Evolutionary conservation across 1,140 invertebrate genomes (phyloP).

Genomic region (Drosophila murphyi): DNA sequence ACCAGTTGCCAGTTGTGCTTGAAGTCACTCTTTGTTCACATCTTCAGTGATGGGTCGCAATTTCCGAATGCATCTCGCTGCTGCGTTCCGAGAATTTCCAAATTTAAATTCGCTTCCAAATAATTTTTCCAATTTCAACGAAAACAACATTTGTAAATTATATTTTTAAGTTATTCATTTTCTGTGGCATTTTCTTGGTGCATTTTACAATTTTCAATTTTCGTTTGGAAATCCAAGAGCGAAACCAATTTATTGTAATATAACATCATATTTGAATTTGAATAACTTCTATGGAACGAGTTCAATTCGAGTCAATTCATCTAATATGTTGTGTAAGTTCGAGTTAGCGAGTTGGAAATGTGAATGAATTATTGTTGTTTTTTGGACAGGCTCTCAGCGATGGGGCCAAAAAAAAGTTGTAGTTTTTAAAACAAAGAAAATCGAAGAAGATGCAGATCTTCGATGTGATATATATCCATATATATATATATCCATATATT

Average conservation of each 20-base stretch:
- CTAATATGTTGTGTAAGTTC: no score
- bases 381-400: no score
- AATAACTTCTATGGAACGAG: neutral
- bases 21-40: neutral
- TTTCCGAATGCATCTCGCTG: neutral
- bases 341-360: no score
- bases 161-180: neutral
- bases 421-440: neutral
- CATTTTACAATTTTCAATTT: neutral
- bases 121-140: neutral
- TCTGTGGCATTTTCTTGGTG: neutral
- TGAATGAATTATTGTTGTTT: neutral
- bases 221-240: neutral
- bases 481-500: constrained; percentile 8
- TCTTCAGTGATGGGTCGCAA: neutral
- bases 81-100: neutral
- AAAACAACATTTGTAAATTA: neutral
- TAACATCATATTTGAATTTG: neutral
- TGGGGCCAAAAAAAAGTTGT: no score
- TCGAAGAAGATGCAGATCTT: constrained; percentile 1
- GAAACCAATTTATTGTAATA: constrained; percentile 2
- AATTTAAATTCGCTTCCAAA: neutral
- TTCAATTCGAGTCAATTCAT: neutral
- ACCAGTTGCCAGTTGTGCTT: neutral
- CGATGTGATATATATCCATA: constrained; percentile 29